Conservation (phyloP, 2,113 vertebrate genomes). For the Mustela nigripes region DNA sequence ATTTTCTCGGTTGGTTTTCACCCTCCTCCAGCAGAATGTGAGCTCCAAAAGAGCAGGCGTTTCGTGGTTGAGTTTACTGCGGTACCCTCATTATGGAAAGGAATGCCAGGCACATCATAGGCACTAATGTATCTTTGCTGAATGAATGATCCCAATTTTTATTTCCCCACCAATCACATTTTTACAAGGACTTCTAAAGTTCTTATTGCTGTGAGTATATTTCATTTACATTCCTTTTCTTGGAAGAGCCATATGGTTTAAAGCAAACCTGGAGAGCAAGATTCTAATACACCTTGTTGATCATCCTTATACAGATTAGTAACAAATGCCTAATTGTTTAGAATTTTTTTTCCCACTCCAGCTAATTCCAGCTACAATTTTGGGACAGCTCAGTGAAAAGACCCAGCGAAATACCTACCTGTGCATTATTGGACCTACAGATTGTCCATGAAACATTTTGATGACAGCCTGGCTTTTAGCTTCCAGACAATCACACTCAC, state of each 20-base stretch:
- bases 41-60: not conserved
- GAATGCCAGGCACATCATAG: not conserved
- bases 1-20: not conserved
- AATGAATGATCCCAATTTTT: not conserved
- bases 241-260: not conserved
- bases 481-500: not conserved
- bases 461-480: not conserved
- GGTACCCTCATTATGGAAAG: not conserved
- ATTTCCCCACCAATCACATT: not conserved
- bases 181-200: not conserved
- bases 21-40: accelerated
- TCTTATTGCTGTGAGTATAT: not conserved
- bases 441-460: not conserved
- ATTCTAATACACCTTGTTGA: not conserved
- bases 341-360: constrained; percentile 20
- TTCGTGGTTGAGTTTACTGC: not conserved
- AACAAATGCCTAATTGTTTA: not conserved
- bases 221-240: not conserved
- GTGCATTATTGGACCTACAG: not conserved
- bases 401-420: not conserved
- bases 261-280: not conserved
- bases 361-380: not conserved
- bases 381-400: not conserved
- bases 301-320: not conserved
- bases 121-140: not conserved